phyloP scores from a whole-genome alignment of 2,113 vertebrate genomes.

The Sinosuthora webbiana region DNA sequence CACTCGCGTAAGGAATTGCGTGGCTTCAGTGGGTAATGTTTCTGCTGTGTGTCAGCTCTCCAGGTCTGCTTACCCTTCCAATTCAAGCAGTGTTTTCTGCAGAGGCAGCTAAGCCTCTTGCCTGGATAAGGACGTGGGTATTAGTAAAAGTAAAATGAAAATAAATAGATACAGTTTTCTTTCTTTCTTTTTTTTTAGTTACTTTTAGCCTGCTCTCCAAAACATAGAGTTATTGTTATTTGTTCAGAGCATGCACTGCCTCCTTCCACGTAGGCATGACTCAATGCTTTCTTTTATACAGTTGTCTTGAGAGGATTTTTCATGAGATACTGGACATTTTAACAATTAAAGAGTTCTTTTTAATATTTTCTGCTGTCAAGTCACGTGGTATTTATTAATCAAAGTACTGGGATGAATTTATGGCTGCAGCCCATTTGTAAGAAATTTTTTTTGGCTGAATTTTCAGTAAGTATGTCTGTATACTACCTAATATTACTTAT shows the following conservation, averaged over 20 bases:
- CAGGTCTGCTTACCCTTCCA: background rate
- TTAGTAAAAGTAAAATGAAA: background rate
- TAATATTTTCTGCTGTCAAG: background rate
- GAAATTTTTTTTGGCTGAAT: background rate
- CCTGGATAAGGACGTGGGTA: background rate
- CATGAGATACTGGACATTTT: background rate
- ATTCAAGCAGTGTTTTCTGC: background rate
- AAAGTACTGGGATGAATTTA: background rate
- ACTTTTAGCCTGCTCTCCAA: constrained; percentile 48
- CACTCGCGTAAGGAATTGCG: rapidly evolving
- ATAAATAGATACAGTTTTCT: background rate
- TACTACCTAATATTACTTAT: background rate
- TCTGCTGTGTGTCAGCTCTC: background rate
- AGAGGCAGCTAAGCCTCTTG: background rate
- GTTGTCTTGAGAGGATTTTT: constrained; percentile 44
- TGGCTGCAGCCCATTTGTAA: constrained; percentile 18
- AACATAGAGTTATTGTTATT: constrained; percentile 49
- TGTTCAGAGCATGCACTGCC: background rate
- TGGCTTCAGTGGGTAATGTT: background rate
- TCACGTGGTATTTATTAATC: constrained; percentile 25
- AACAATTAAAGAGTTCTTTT: constrained; percentile 30
- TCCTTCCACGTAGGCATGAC: constrained; percentile 47
- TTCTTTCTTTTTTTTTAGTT: background rate
- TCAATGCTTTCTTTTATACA: constrained; percentile 49
- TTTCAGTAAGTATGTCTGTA: background rate